Evolutionary conservation across 2,797 vertebrate genomes (phyloP), one percentile per base, ranked within the genome.

Genomic region (Ambastaia sidthimunki): DNA sequence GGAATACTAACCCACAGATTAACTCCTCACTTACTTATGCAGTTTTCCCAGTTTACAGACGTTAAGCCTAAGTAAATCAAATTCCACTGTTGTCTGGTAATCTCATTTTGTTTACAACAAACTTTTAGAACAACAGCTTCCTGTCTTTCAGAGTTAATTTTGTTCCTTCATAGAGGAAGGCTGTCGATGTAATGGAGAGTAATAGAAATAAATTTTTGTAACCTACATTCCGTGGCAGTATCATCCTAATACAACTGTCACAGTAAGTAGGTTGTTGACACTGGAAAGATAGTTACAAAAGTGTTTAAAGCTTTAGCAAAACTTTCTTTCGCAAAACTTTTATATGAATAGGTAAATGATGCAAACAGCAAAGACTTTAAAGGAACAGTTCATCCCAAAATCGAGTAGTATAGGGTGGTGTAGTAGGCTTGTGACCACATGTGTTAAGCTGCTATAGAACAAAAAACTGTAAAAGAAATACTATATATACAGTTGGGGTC

Each of bases 81-180:
- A 91, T 91, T 91, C 88, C 2, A 85, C 90, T 87, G 88, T 89
- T 90, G 85, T 85, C 77, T 87, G 80, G 86, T 92, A 92, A 92
- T 92, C 91, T 90, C 89, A 89, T 92, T 92, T 92, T 93, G 92
- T 93, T 93, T 92, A 92, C 90, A 52, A 81, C 89, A 88, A 88
- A 85, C 80, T 86, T 88, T 92, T 88, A 90, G 86, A 88, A 86
- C 90, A 90, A 89, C 91, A 92, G 89, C 92, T 91, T 83, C 72
- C 78, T 18, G 21, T 52, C 68, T 80, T 41, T 16, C 76, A 68
- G 76, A 55, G 48, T 65, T 62, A 12, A 77, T 71, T 78, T 50
- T 0, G n/a, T 71, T 41, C 55, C 28, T 71, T 69, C 60, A 47
- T 48, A 55, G 19, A 47, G 15, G n/a, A n/a, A 44, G 69, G 7